Evolutionary conservation across 2,113 vertebrate genomes (phyloP).

Genomic region (Phalacrocorax carbo): DNA sequence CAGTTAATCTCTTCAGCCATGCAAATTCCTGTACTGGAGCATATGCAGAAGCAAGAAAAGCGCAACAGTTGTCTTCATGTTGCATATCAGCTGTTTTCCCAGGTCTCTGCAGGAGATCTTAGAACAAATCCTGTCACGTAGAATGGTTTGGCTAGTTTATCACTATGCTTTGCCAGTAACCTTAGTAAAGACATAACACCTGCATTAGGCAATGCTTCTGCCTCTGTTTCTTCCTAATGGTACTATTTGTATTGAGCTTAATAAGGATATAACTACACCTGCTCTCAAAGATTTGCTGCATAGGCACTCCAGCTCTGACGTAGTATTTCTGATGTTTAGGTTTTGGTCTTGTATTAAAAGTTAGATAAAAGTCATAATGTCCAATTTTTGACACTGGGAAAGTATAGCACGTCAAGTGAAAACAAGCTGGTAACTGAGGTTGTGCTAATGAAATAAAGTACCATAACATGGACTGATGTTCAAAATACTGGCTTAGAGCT

Average conservation of each 20-base stretch:
- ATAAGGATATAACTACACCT: neutral
- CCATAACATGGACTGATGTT: neutral
- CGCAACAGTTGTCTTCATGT: neutral
- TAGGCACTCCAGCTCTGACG: neutral
- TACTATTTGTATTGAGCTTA: neutral
- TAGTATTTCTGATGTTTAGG: neutral
- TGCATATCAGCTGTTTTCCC: neutral
- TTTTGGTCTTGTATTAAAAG: neutral
- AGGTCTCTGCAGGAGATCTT: neutral
- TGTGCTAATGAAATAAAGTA: neutral
- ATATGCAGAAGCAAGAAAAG: constrained; percentile 13
- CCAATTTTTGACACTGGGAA: neutral
- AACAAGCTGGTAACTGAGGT: neutral
- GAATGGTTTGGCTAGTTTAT: neutral
- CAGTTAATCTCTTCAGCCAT: constrained; percentile 8
- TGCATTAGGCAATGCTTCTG: neutral
- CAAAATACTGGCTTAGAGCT: neutral
- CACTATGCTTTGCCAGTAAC: neutral
- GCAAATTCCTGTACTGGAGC: neutral
- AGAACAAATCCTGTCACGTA: neutral
- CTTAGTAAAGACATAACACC: neutral
- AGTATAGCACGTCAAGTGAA: neutral
- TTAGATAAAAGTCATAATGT: neutral
- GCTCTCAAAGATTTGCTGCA: neutral
- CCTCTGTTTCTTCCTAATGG: neutral